Base-by-base conservation (phyloP, 2,888 invertebrate genomes). In the Macrophya alboannulata region DNA sequence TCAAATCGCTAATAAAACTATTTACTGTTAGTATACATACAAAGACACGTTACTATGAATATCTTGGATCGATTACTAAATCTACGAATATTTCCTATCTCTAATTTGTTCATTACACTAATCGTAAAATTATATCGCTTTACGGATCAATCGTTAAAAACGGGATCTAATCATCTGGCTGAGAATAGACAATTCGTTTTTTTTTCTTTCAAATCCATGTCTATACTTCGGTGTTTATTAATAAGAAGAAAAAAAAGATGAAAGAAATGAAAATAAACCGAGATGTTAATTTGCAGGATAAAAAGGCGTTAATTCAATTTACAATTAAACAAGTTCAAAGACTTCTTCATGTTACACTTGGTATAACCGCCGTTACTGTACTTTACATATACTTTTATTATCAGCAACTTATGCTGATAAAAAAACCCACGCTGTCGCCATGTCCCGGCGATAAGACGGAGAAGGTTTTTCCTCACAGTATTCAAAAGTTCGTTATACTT, bases 361-460 rank as follows among this genome's bases (percentile, higher is more conserved):
- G 37, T 68, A 68, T 68, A 68, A 68, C 68, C 68, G 8, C 12
- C 62, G 68, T 68, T 12, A 6, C 37, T 68, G 68, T 17, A 37
- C 25, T 25, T 37, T 31, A 37, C 31, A 68, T 10, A 12, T 31
- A 68, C 68, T 68, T 68, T 68, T 37, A 74, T 74, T 74, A 74
- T 74, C 72, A 74, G 72, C 25, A 74, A 25, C 72, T 74, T 21
- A 21, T 4, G 21, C 72, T 45, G 72, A 74, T 74, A 45, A 74
- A 65, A 43, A 40, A 74, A 40, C 31, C 72, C 72, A 21, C 72
- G 45, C 72, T 45, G 72, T 74, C 43, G 72, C 21, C 21, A 74
- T 74, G 72, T 31, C 31, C 72, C n/a, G 72, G 43, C 45, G 72
- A 74, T 74, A 74, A 74, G 72, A 74, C 45, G 45, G n/a, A 21